phyloP scores from a whole-genome alignment of 2,113 vertebrate genomes.

The Paratilapia polleni region DNA sequence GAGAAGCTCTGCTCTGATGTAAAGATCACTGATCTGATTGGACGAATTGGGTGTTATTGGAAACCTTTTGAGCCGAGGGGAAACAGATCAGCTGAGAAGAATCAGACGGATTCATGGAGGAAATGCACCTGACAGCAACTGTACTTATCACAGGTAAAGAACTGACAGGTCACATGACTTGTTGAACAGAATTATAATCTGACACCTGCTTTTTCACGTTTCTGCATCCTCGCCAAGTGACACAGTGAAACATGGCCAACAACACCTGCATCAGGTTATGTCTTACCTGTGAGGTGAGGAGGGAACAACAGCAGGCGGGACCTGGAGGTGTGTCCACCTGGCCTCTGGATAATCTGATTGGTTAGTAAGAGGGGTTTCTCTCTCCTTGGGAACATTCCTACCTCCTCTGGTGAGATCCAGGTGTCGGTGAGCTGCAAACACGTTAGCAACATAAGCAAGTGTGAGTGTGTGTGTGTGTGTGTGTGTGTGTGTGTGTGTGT shows the following conservation, averaged over 20 bases:
- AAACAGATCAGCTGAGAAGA: not conserved
- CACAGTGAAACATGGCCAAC: not conserved
- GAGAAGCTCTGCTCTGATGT: not conserved
- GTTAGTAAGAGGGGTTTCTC: conserved; percentile 19
- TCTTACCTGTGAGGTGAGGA: conserved; percentile 16
- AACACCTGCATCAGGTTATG: not conserved
- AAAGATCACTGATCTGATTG: not conserved
- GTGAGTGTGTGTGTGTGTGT: not conserved
- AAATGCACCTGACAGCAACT: not conserved
- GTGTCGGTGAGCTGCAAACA: conserved; percentile 21
- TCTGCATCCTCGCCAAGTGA: not conserved
- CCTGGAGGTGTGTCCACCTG: not conserved
- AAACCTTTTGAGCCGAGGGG: not conserved
- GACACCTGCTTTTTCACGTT: not conserved
- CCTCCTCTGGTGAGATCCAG: conserved; percentile 40
- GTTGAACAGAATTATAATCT: not conserved
- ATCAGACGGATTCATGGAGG: not conserved
- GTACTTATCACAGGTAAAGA: not conserved
- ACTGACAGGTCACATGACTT: not conserved
- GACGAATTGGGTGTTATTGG: not conserved
- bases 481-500: not conserved
- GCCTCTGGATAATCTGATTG: conserved; percentile 19
- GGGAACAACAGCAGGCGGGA: not conserved
- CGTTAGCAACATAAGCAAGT: not conserved
- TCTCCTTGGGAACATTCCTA: conserved; percentile 24